Base-by-base conservation (phyloP, 2,888 invertebrate genomes). In the Lepidocyrtoides sp. region DNA sequence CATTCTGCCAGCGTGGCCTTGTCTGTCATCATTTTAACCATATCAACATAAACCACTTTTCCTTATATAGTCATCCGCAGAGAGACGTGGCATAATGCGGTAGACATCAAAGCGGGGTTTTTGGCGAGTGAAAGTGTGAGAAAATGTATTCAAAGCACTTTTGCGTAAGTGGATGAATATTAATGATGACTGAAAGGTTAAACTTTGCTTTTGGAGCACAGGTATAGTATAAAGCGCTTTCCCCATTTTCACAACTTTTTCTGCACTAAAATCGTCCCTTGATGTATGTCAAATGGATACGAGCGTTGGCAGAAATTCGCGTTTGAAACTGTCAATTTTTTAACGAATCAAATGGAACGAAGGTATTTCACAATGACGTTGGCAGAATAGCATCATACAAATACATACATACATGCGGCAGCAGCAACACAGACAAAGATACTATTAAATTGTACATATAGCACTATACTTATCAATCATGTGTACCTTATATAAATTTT, bases 111-210 rank as follows among this genome's bases (percentile, higher is more conserved):
- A 29, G 14, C 29, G 10, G 36, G 41, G 29, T 63, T 63, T 1
- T 12, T 26, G 5, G 23, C 12, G 20, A 75, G 41, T 20, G 72
- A 72, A 20, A 72, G 20, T 10, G 44, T 10, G 72, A 75, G 72
- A 69, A 32, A 57, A 60, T 23, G 10, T 26, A 69, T 36, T 69
- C 69, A 69, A 17, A 69, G 36, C 69, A 41, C 17, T 36, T 41
- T 69, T 36, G 12, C 17, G 26, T 23, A 75, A 75, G 48, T 75
- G 48, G 72, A 75, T 75, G 72, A 75, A 75, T 75, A 75, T 75
- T 75, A 75, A 75, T 75, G 72, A 44, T 44, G 44, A 75, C 72
- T 75, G 72, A 75, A 75, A 75, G 72, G 72, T 44, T 75, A 41
- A 75, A 75, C 12, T 23, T 75, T 75, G 7, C 72, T 41, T 14